phyloP scores from a whole-genome alignment of 2,888 invertebrate species.

The Eristalis tenax region DNA sequence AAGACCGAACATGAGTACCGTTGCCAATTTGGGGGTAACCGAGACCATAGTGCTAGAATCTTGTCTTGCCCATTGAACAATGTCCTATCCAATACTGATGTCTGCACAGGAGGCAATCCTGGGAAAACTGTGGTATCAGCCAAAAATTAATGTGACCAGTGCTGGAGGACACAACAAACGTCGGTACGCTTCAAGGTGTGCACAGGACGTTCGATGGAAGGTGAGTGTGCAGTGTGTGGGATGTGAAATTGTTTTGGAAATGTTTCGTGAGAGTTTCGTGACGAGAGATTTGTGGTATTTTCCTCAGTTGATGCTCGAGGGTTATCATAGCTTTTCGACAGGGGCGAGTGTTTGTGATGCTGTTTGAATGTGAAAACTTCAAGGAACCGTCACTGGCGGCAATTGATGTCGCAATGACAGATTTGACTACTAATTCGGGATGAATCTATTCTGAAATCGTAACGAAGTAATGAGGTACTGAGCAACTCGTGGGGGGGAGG shows the following conservation, averaged over 20 bases:
- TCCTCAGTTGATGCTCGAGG: neutral
- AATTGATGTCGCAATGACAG: too few relatives aligned
- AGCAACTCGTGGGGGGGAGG: too few relatives aligned
- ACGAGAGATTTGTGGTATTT: neutral
- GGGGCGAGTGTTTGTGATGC: too few relatives aligned
- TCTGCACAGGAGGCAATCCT: slow-evolving; percentile 17
- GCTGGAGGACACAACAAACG: slow-evolving; percentile 58
- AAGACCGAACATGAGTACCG: slow-evolving; percentile 54
- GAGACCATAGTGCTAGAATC: slow-evolving; percentile 51
- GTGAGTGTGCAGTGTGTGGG: neutral
- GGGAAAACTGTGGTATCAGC: slow-evolving; percentile 63
- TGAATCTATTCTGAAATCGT: too few relatives aligned
- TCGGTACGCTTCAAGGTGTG: slow-evolving; percentile 31
- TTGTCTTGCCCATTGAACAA: slow-evolving; percentile 66
- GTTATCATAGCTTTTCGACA: too few relatives aligned
- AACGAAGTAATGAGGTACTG: too few relatives aligned
- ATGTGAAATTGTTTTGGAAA: neutral
- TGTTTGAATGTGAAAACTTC: too few relatives aligned
- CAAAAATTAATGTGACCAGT: slow-evolving; percentile 62
- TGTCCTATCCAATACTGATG: neutral
- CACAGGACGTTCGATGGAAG: neutral
- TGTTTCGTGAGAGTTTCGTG: neutral
- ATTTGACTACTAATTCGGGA: too few relatives aligned
- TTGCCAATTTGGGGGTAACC: slow-evolving; percentile 55
- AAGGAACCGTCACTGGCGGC: too few relatives aligned